Evolutionary conservation across 2,113 vertebrate species (phyloP).

Genomic region (Cranoglanis bouderius): DNA sequence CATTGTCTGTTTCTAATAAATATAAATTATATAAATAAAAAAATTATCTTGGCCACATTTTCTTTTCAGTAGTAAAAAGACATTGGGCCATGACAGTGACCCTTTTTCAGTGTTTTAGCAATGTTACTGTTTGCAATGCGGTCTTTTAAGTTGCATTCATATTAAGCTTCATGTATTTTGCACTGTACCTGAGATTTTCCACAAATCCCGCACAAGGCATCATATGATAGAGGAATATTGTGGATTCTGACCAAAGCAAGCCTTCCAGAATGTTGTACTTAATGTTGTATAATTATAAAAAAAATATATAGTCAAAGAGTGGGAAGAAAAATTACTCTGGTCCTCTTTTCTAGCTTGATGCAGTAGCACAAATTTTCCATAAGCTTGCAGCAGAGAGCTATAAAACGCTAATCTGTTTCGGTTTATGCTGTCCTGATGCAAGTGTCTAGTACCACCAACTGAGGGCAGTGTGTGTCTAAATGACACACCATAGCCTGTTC

Average conservation of each 20-base stretch:
- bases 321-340: background rate
- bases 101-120: background rate
- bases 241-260: background rate
- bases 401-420: background rate
- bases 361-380: slow-evolving; percentile 20
- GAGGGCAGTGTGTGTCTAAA: slow-evolving; percentile 46
- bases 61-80: background rate
- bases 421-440: background rate
- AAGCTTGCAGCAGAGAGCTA: slow-evolving; percentile 36
- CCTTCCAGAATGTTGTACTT: background rate
- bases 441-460: slow-evolving; percentile 22
- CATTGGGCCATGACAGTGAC: background rate
- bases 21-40: background rate
- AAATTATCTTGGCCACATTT: background rate
- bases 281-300: background rate
- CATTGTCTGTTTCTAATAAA: background rate
- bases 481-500: background rate
- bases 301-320: too few species aligned
- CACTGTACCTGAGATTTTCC: background rate
- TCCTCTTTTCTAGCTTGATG: background rate
- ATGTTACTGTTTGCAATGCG: background rate
- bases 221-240: background rate
- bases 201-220: background rate
- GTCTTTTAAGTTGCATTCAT: background rate
- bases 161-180: background rate